Evolutionary conservation across 2,888 invertebrate genomes (phyloP), one percentile per base, ranked within the genome.

Genomic region (Cheilosia grossa): DNA sequence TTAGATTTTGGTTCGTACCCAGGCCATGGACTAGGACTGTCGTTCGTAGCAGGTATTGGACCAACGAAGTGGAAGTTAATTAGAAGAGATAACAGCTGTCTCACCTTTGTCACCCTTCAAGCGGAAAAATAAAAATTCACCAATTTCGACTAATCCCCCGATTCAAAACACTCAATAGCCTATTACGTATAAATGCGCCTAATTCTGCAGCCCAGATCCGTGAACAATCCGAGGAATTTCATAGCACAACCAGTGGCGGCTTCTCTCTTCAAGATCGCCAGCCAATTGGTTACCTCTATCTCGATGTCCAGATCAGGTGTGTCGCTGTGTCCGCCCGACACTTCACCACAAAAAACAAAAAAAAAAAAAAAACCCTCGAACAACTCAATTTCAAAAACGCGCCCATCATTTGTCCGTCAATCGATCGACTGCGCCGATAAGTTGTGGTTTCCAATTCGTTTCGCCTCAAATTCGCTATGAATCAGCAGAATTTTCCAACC

Each of bases 331-430:
- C 59, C 67, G 33, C 24, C 67, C 33, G 56, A 63, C 33, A 40
- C 10, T 17, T 5, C 30, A 19, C 10, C 27, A 9, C 44, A 33
- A 33, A 33, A 37, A 37, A 37, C 10, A 37, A 37, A 37, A 37
- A 37, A 37, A 37, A 37, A 37, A 37, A 37, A 37, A 37, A 1
- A 37, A 3, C 59, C 51, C 27, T 44, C 19, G 53, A 73, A 61
- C 78, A 78, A 63, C 78, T 82, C 73, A 40, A 73, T 78, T 56
- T 44, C 49, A 49, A 82, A 78, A 27, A 27, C 27, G 27, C 79
- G 79, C 79, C 82, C 82, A 83, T 83, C 82, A 83, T 83, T 83
- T 83, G 82, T 74, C 82, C 74, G 82, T 83, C 79, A 67, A 61
- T 72, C 78, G 82, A 83, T 83, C 73, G 79, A 79, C 63, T 40